Conservation (phyloP, 2,888 invertebrate genomes). For the Pristionchus fissidentatus region DNA sequence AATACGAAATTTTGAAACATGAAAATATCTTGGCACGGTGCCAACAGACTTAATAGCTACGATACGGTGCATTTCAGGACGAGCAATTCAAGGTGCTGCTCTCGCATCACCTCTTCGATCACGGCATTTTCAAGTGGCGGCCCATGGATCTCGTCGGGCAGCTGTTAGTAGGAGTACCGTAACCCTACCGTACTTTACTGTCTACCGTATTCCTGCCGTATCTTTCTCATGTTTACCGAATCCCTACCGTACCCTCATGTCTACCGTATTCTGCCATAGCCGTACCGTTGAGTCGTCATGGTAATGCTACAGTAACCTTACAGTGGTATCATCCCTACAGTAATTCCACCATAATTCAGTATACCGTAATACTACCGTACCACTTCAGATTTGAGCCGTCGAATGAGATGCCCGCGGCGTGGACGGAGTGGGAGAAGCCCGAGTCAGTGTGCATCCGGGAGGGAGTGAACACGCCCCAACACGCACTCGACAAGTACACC, state of each 20-base stretch:
- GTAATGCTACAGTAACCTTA: too few relatives aligned
- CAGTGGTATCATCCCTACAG: too few relatives aligned
- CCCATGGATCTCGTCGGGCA: neutral
- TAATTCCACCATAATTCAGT: too few relatives aligned
- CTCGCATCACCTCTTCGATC: neutral
- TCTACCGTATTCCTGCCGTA: neutral
- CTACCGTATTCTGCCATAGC: too few relatives aligned
- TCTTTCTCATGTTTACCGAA: neutral
- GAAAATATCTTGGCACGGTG: too few relatives aligned
- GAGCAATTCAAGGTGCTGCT: neutral
- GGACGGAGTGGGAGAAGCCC: neutral
- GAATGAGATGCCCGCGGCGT: neutral
- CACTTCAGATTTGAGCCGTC: neutral
- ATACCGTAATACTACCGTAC: too few relatives aligned
- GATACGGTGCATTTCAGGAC: neutral
- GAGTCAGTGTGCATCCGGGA: neutral
- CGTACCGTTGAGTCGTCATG: too few relatives aligned
- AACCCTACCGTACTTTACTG: neutral
- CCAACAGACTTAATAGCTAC: too few relatives aligned
- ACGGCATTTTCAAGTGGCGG: neutral
- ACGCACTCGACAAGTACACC: neutral
- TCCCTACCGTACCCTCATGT: neutral
- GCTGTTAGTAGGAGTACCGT: neutral
- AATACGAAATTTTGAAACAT: too few relatives aligned
- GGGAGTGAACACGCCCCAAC: neutral